Evolutionary conservation across 1,140 invertebrate species (phyloP).

Genomic region (Brachionus rubens): DNA sequence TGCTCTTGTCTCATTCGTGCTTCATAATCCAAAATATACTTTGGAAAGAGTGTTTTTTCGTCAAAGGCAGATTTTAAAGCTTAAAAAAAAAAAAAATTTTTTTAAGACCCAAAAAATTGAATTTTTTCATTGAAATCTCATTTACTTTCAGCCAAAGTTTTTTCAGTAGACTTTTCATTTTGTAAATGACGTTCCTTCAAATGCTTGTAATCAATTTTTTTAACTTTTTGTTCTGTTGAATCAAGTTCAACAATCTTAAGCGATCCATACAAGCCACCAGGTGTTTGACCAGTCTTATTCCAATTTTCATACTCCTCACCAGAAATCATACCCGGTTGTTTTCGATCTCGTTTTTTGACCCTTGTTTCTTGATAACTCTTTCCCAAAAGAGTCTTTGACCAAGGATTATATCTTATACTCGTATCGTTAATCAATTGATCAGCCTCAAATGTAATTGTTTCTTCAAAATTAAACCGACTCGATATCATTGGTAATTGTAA

Average conservation of each 20-base stretch:
- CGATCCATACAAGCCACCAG: slow-evolving; percentile 55
- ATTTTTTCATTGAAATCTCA: neutral
- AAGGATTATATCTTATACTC: slow-evolving; percentile 22
- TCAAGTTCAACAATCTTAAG: neutral
- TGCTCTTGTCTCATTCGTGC: slow-evolving; percentile 12
- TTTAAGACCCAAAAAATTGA: neutral
- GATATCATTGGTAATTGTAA: neutral
- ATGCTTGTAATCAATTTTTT: neutral
- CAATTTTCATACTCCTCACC: slow-evolving; percentile 56
- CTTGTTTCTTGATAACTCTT: slow-evolving; percentile 54
- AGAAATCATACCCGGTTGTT: slow-evolving; percentile 55
- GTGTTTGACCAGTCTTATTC: slow-evolving; percentile 56
- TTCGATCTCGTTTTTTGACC: slow-evolving; percentile 53
- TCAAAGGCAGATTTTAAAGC: slow-evolving; percentile 57
- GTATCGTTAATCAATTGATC: slow-evolving; percentile 12
- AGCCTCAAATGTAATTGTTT: neutral
- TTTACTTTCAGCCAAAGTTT: slow-evolving; percentile 37
- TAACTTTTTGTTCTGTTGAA: neutral
- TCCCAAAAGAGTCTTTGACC: slow-evolving; percentile 36
- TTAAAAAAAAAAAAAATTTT: slow-evolving; percentile 48
- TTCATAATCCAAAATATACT: slow-evolving; percentile 59
- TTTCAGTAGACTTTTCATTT: neutral
- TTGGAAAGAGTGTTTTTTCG: slow-evolving; percentile 59
- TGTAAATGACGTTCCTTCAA: neutral
- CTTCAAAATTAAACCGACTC: slow-evolving; percentile 9